Evolutionary conservation across 2,888 invertebrate genomes (phyloP).

Genomic region (Campoplex nolae): DNA sequence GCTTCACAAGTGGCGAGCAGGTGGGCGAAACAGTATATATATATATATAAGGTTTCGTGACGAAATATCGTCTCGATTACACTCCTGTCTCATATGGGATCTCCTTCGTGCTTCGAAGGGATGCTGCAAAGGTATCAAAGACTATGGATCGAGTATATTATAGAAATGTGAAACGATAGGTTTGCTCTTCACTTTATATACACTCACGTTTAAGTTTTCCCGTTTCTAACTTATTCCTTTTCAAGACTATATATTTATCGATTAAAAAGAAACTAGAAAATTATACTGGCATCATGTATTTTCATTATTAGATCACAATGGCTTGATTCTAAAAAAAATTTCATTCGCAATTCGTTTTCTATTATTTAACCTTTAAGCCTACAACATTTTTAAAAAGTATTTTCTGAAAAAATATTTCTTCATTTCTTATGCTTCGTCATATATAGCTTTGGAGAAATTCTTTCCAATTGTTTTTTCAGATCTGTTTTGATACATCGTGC

Average conservation of each 20-base stretch:
- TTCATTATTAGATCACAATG: not conserved
- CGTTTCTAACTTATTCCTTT: slow-evolving; percentile 10
- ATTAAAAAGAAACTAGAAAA: not conserved
- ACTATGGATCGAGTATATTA: slow-evolving; percentile 47
- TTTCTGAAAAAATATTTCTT: too few species aligned
- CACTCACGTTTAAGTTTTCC: slow-evolving; percentile 27
- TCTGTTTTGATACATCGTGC: too few species aligned
- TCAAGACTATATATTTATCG: slow-evolving; percentile 22
- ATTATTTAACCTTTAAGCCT: not conserved
- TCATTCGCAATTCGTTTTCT: not conserved
- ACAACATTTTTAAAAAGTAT: too few species aligned
- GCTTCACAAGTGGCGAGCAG: slow-evolving; percentile 8
- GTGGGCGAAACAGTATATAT: slow-evolving; percentile 10
- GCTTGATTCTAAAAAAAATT: not conserved
- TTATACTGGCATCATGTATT: not conserved
- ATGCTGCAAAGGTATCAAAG: slow-evolving; percentile 40
- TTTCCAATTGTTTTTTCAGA: too few species aligned
- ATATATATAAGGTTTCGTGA: slow-evolving; percentile 30
- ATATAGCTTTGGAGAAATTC: too few species aligned
- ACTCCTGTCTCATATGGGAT: slow-evolving; percentile 44
- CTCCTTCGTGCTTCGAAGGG: slow-evolving; percentile 48
- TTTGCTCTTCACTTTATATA: slow-evolving; percentile 47
- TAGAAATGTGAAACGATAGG: slow-evolving; percentile 71
- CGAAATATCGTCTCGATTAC: slow-evolving; percentile 55
- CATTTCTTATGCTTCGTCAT: too few species aligned